These are phyloP conservation scores for Aphelenchoides fujianensis DNA, from an alignment of 1,140 invertebrate genomes.

Conservation along the genomic window DNA sequence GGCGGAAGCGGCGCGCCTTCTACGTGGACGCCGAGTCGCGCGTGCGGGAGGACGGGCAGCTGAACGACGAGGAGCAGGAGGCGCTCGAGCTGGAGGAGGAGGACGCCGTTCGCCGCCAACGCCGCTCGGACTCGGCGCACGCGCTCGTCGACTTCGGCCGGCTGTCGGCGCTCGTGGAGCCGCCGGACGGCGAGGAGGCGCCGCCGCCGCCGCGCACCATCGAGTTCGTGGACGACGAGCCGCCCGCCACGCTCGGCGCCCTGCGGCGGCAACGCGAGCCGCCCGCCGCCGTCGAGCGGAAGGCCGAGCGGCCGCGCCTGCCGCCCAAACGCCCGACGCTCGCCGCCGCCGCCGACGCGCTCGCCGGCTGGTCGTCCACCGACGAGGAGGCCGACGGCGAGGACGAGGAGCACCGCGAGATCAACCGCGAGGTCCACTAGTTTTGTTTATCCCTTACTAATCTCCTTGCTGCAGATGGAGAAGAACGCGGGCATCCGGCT, in stretches of 20 bases:
- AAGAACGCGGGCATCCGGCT: slow-evolving; percentile 29
- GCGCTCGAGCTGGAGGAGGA: slow-evolving; percentile 21
- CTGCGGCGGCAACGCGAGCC: no score
- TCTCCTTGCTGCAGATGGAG: slow-evolving; percentile 21
- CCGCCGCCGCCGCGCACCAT: background rate
- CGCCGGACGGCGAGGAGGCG: slow-evolving; percentile 16
- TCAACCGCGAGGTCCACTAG: slow-evolving; percentile 19
- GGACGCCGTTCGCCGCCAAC: slow-evolving; percentile 25
- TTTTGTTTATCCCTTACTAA: background rate
- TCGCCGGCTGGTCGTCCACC: slow-evolving; percentile 5
- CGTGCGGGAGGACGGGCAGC: slow-evolving; percentile 2
- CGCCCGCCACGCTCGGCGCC: no score
- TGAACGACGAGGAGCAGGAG: slow-evolving; percentile 30
- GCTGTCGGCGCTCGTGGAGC: background rate
- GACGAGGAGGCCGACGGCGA: slow-evolving; percentile 8
- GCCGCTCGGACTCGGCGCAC: background rate
- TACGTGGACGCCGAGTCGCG: slow-evolving; percentile 12
- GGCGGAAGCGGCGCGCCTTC: slow-evolving; percentile 13
- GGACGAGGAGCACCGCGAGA: slow-evolving; percentile 11
- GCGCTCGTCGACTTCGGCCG: slow-evolving; percentile 9
- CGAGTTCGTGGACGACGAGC: background rate
- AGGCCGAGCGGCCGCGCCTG: no score
- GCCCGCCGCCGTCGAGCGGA: no score
- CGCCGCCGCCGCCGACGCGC: background rate
- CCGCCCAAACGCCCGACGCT: no score